phyloP scores from a whole-genome alignment of 2,888 invertebrate genomes.

The Macaria liturata region DNA sequence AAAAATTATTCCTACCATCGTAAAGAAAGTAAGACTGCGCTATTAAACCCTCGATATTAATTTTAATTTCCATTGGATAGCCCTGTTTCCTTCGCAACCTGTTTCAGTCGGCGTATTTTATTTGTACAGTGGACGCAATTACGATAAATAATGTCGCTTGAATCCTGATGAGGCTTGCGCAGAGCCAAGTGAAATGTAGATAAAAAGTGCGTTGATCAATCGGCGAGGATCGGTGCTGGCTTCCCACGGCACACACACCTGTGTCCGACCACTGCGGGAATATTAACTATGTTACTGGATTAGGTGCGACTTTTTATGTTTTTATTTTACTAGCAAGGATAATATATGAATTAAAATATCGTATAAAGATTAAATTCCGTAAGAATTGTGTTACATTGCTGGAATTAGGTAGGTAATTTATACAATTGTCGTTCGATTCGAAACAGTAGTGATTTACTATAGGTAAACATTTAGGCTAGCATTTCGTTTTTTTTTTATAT shows the following conservation, averaged over 20 bases:
- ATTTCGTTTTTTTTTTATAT: too few relatives aligned
- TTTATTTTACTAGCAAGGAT: too few relatives aligned
- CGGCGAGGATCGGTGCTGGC: conserved; percentile 46
- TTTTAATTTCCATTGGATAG: conserved; percentile 23
- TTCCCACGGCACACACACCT: conserved; percentile 74
- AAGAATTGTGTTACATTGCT: too few relatives aligned
- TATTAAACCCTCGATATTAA: conserved; percentile 15
- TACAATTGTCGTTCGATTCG: too few relatives aligned
- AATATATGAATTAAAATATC: too few relatives aligned
- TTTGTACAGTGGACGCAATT: conserved; percentile 36
- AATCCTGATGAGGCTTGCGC: conserved; percentile 39
- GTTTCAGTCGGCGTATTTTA: conserved; percentile 1
- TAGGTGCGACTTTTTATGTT: conserved; percentile 2
- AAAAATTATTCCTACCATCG: conserved; percentile 5
- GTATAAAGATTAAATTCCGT: too few relatives aligned
- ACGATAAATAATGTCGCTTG: conserved; percentile 48
- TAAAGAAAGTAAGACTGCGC: conserved; percentile 15
- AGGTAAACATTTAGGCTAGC: too few relatives aligned
- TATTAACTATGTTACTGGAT: background rate
- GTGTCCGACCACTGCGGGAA: conserved; percentile 43
- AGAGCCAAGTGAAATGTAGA: conserved; percentile 36
- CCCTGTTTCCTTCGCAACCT: conserved; percentile 23
- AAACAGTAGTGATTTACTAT: too few relatives aligned
- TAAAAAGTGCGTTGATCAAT: conserved; percentile 53
- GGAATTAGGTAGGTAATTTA: too few relatives aligned